Percentiles rank a stretch among this genome's conserved stretches.
Conservation (phyloP, 2,797 vertebrate species). For the Phalloptychus januarius region DNA sequence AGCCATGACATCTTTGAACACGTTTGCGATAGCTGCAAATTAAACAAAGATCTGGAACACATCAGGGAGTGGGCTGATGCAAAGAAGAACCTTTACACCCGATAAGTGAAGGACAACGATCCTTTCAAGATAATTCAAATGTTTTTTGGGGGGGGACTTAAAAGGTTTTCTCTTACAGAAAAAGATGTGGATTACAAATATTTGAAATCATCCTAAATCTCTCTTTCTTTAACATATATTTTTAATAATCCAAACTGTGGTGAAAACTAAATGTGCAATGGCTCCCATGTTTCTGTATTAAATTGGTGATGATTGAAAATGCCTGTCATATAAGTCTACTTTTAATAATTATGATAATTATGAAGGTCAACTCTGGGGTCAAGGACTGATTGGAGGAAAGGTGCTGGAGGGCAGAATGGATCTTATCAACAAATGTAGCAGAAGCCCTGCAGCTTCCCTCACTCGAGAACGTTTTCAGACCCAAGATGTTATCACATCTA, state of each 20-base stretch:
- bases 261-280: not conserved
- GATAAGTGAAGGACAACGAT: not conserved
- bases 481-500: not conserved
- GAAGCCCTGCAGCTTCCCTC: not conserved
- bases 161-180: not conserved
- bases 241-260: not conserved
- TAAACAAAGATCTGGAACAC: conserved; percentile 3
- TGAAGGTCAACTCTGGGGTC: not conserved
- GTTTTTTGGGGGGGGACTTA: no score
- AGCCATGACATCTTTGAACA: not conserved
- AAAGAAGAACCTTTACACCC: not conserved
- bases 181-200: not conserved
- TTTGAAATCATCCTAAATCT: not conserved
- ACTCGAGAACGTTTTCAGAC: not conserved
- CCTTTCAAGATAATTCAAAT: not conserved
- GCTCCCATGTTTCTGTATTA: not conserved
- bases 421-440: not conserved
- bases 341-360: not conserved
- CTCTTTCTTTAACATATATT: not conserved
- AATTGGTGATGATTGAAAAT: not conserved
- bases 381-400: not conserved
- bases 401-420: not conserved
- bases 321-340: not conserved
- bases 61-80: not conserved
- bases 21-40: not conserved